These are phyloP conservation scores for Gymnogyps californianus DNA, from an alignment of 2,113 vertebrate genomes.

Conservation along the genomic window DNA sequence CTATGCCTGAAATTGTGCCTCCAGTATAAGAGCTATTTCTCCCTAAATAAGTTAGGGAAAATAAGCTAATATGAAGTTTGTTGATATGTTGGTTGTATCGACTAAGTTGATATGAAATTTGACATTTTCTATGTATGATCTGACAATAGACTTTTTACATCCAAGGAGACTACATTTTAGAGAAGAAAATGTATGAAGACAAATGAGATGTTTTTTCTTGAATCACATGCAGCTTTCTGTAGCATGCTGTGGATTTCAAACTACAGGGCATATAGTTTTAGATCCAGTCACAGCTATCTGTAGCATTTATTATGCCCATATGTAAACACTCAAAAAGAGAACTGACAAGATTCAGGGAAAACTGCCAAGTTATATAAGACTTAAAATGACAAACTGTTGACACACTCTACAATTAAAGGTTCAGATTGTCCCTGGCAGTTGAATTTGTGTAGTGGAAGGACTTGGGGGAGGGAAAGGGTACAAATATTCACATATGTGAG, in stretches of 20 bases:
- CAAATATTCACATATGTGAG: background rate
- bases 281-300: background rate
- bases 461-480: background rate
- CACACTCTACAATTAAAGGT: background rate
- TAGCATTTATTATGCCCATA: background rate
- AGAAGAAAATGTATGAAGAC: background rate
- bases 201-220: background rate
- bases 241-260: background rate
- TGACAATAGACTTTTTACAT: background rate
- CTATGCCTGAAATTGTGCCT: background rate
- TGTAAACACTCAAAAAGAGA: conserved; percentile 22
- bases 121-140: background rate
- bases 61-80: background rate
- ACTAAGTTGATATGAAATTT: background rate
- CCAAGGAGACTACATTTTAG: background rate
- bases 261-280: background rate
- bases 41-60: background rate
- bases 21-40: background rate
- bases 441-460: background rate
- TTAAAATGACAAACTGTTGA: conserved; percentile 28
- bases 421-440: background rate
- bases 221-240: background rate
- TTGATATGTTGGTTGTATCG: fast-evolving
- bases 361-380: background rate
- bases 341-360: background rate